Percentiles rank a stretch among this genome's conserved stretches.
Evolutionary conservation across 1,140 invertebrate genomes (phyloP).

Genomic region (Ericerus pela): DNA sequence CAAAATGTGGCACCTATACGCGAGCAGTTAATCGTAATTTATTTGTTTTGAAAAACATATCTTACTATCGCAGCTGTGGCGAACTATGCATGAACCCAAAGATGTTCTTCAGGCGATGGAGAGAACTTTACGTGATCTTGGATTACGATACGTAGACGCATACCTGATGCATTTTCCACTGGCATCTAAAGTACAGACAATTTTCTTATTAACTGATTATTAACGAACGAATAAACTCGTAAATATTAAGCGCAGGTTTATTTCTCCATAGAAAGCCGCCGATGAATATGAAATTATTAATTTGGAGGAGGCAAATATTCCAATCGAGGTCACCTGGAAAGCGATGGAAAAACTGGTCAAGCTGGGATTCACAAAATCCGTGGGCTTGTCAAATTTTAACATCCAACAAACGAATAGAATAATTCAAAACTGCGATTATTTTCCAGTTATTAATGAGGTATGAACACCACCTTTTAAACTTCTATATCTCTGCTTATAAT

Average conservation of each 20-base stretch:
- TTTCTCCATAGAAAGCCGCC: slow-evolving; percentile 1
- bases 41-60: neutral
- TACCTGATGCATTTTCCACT: slow-evolving; percentile 69
- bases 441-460: slow-evolving; percentile 67
- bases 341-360: slow-evolving; percentile 55
- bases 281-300: slow-evolving; percentile 2
- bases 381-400: slow-evolving; percentile 84
- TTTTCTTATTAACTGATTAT: neutral
- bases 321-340: slow-evolving; percentile 54
- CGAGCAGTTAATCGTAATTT: neutral
- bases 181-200: slow-evolving; percentile 33
- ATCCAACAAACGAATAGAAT: slow-evolving; percentile 56
- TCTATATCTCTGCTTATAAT: neutral
- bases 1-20: no score
- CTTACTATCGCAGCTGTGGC: slow-evolving; percentile 36
- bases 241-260: neutral
- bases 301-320: slow-evolving; percentile 29
- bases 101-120: slow-evolving; percentile 36
- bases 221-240: neutral
- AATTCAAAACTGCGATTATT: slow-evolving; percentile 44
- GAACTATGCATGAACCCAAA: slow-evolving; percentile 34
- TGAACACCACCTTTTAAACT: neutral
- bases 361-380: slow-evolving; percentile 54
- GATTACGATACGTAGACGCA: slow-evolving; percentile 56
- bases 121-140: slow-evolving; percentile 44